Evolutionary conservation across 2,113 vertebrate genomes (phyloP).

Genomic region (Malurus melanocephalus): DNA sequence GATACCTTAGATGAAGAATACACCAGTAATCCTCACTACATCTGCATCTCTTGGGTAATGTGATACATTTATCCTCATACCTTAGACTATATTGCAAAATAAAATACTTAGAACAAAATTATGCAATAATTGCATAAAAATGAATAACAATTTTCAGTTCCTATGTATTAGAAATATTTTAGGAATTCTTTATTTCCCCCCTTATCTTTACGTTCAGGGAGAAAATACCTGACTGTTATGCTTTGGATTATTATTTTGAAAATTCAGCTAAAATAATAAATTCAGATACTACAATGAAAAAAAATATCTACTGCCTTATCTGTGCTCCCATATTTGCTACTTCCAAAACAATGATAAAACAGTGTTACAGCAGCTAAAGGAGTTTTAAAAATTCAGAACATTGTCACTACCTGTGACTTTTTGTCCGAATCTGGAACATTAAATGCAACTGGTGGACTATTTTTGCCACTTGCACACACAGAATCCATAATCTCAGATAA

Average conservation of each 20-base stretch:
- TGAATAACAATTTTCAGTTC: not conserved
- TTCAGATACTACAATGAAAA: not conserved
- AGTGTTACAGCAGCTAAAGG: not conserved
- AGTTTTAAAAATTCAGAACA: not conserved
- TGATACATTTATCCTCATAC: not conserved
- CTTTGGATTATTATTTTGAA: not conserved
- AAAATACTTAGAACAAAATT: not conserved
- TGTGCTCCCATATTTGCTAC: not conserved
- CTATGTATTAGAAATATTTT: not conserved
- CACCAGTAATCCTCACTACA: not conserved
- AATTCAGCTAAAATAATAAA: not conserved
- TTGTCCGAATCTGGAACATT: not conserved
- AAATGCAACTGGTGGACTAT: conserved; percentile 20
- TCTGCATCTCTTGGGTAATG: not conserved
- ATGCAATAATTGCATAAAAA: not conserved
- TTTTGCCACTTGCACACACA: not conserved
- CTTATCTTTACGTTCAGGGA: not conserved
- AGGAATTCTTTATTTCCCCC: fast-evolving
- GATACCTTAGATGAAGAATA: not conserved
- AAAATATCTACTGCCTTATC: not conserved
- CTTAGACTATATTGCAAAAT: not conserved
- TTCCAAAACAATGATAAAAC: not conserved
- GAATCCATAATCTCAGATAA: not conserved
- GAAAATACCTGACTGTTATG: not conserved
- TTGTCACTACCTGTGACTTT: not conserved